phyloP scores from a whole-genome alignment of 2,113 vertebrate genomes.

The Calidris pugnax region DNA sequence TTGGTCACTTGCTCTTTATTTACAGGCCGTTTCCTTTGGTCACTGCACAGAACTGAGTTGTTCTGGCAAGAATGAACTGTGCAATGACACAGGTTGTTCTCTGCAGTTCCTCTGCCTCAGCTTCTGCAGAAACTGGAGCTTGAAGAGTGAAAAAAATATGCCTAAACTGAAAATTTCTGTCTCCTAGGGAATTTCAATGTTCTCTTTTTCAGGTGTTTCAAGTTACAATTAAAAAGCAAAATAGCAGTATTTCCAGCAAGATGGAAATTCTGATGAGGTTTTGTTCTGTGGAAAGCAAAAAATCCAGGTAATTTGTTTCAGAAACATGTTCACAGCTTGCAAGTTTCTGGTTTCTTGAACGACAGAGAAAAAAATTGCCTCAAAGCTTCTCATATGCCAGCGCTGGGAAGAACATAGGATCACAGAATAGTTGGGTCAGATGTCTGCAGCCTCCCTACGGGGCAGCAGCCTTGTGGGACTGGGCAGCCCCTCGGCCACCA shows the following conservation, averaged over 20 bases:
- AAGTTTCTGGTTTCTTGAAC: background rate
- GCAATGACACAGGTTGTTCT: background rate
- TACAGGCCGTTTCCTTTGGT: background rate
- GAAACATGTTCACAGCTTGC: background rate
- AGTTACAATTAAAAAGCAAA: background rate
- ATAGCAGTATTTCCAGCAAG: background rate
- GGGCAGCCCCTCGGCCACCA: background rate
- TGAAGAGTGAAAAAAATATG: background rate
- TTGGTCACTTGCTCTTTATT: background rate
- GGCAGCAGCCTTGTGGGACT: background rate
- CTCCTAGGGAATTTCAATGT: background rate
- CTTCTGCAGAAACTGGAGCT: background rate
- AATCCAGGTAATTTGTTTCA: background rate
- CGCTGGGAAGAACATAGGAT: background rate
- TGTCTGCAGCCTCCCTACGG: background rate
- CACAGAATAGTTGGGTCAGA: background rate
- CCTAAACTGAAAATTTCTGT: background rate
- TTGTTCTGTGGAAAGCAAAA: background rate
- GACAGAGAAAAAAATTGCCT: background rate
- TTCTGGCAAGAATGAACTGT: background rate
- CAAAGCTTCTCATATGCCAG: accelerated
- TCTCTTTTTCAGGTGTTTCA: background rate
- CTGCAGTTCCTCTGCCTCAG: background rate
- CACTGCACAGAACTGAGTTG: background rate
- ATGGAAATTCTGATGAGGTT: background rate